Percentiles rank a stretch among this genome's conserved stretches.
phyloP scores from a whole-genome alignment of 2,113 vertebrate species.

The Anolis carolinensis region DNA sequence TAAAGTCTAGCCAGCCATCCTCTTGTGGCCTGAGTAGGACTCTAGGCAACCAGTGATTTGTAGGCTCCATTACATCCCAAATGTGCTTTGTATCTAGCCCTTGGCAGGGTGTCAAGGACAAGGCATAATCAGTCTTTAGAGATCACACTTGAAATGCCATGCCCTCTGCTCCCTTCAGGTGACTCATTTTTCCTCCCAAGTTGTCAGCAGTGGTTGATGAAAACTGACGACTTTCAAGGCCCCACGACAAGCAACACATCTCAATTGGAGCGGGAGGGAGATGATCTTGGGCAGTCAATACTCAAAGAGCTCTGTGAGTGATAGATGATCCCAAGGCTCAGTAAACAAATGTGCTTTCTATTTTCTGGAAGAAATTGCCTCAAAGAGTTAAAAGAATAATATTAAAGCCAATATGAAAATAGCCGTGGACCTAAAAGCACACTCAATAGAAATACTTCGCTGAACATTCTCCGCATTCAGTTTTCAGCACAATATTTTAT shows the following conservation, averaged over 20 bases:
- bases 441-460: background rate
- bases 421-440: constrained; percentile 2
- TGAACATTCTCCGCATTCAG: background rate
- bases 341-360: constrained; percentile 38
- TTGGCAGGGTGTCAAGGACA: constrained; percentile 78
- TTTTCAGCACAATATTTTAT: background rate
- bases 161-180: constrained; percentile 69
- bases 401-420: constrained; percentile 27
- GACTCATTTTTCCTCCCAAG: constrained; percentile 70
- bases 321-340: constrained; percentile 48
- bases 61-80: constrained; percentile 75
- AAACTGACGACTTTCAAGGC: constrained; percentile 71
- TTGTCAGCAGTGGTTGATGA: constrained; percentile 76
- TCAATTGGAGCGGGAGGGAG: constrained; percentile 28
- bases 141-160: constrained; percentile 69
- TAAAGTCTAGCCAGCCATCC: constrained; percentile 57
- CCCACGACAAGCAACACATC: constrained; percentile 68
- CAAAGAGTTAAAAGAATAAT: constrained; percentile 21
- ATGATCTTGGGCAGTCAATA: constrained; percentile 53
- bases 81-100: constrained; percentile 71
- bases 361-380: constrained; percentile 19
- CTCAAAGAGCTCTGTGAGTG: constrained; percentile 53
- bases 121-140: constrained; percentile 77
- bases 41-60: constrained; percentile 73
- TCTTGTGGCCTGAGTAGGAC: constrained; percentile 55